Base-by-base conservation (phyloP, 1,140 invertebrate species). In the Oryzaephilus surinamensis region DNA sequence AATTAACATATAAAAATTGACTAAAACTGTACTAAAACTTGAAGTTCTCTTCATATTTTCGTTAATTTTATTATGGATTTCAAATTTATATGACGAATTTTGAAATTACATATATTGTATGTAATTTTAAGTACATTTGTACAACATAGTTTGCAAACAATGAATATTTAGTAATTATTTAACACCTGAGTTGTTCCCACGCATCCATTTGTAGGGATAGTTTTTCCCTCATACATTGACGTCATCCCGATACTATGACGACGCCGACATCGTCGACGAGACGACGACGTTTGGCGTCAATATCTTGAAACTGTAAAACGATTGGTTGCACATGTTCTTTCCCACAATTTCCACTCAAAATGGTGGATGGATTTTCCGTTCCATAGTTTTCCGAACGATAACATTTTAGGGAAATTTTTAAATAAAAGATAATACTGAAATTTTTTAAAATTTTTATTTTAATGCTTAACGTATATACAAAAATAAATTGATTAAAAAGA, bases 251-350 rank as follows among this genome's bases (percentile, higher is more conserved):
- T n/a, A n/a, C n/a, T n/a, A n/a, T n/a, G n/a, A n/a, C n/a, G n/a
- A n/a, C n/a, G n/a, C n/a, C n/a, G n/a, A n/a, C n/a, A n/a, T n/a
- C n/a, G n/a, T n/a, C n/a, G 36, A 45, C 38, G 44, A 37, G 38
- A 38, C 27, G 13, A n/a, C 37, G 31, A 20, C 21, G 27, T 27
- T 30, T 27, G 31, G 17, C 35, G 35, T 46, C 44, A 34, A 41
- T 46, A 45, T 26, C 21, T 29, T 31, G 37, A 14, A 30, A 26
- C 32, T 28, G 29, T 27, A 28, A 24, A 8, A 28, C 29, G 23
- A 46, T 46, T 46, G 44, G 44, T 32, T 26, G 41, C 44, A 46
- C 13, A 32, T 41, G 44, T 33, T 33, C n/a, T 30, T 41, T 46
- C 44, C 38, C 44, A 46, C 38, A 33, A 19, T 24, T n/a, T n/a